phyloP scores from a whole-genome alignment of 1,140 invertebrate genomes.

The Thalassaphorura encarpata region DNA sequence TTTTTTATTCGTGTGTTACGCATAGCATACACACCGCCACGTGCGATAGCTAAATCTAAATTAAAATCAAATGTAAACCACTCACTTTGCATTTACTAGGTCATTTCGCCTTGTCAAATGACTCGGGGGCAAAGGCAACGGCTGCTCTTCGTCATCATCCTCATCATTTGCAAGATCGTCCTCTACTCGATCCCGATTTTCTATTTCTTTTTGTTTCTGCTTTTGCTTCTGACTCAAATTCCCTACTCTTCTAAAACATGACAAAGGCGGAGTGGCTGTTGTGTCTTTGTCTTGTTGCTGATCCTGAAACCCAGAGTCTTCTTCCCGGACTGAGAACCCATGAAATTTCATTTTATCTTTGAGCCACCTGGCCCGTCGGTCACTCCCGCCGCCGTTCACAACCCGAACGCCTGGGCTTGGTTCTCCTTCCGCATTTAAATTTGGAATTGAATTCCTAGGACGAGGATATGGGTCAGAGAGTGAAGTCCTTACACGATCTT shows the following conservation, averaged over 20 bases:
- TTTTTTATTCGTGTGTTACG: neutral
- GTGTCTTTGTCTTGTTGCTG: too few species aligned
- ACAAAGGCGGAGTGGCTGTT: too few species aligned
- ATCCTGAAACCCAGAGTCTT: too few species aligned
- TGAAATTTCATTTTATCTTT: slow-evolving; percentile 7
- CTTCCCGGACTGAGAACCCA: neutral
- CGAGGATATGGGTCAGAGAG: neutral
- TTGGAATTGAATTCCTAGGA: neutral
- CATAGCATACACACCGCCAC: too few species aligned
- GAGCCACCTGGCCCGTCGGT: slow-evolving; percentile 14
- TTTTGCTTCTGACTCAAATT: neutral
- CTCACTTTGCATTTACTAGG: neutral
- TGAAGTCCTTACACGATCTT: too few species aligned
- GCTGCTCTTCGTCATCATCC: too few species aligned
- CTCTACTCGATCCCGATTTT: neutral
- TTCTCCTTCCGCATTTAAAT: neutral
- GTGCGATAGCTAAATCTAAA: too few species aligned
- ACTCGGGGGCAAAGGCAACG: too few species aligned
- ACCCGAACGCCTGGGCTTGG: neutral
- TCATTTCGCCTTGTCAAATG: too few species aligned
- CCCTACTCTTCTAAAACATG: too few species aligned
- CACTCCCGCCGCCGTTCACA: neutral
- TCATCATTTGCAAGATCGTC: neutral
- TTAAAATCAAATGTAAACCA: neutral
- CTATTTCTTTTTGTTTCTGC: neutral